These are phyloP conservation scores for Saccostrea glomerata DNA, from an alignment of 1,140 invertebrate species.

Conservation along the genomic window DNA sequence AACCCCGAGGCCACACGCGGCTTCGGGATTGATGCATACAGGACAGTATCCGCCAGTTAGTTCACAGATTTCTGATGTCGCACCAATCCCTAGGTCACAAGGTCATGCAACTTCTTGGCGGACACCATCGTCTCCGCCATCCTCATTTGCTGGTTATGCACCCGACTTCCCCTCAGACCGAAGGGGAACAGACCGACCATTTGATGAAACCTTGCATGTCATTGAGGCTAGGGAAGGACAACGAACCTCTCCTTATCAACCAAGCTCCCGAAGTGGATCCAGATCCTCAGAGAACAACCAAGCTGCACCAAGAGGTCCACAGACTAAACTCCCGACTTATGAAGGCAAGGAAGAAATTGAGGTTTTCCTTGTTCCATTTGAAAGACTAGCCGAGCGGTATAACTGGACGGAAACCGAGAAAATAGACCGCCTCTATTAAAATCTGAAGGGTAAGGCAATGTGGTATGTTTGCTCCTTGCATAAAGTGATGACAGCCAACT, in stretches of 20 bases:
- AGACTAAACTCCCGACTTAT: background rate
- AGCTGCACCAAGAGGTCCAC: background rate
- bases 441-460: slow-evolving; percentile 1
- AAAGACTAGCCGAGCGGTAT: background rate
- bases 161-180: background rate
- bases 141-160: background rate
- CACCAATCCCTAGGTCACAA: background rate
- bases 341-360: background rate
- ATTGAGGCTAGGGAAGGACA: background rate
- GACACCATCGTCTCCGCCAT: background rate
- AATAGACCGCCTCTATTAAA: background rate
- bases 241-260: background rate
- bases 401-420: too few relatives aligned
- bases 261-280: background rate
- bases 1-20: background rate
- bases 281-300: background rate
- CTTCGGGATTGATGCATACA: too few relatives aligned
- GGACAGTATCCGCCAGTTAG: background rate
- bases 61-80: background rate
- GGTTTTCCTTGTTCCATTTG: background rate
- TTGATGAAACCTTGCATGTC: background rate
- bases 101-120: background rate
- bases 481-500: background rate
- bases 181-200: background rate
- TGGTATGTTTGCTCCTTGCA: background rate